Evolutionary conservation across 2,113 vertebrate species (phyloP).

Genomic region (Tupaia tana): DNA sequence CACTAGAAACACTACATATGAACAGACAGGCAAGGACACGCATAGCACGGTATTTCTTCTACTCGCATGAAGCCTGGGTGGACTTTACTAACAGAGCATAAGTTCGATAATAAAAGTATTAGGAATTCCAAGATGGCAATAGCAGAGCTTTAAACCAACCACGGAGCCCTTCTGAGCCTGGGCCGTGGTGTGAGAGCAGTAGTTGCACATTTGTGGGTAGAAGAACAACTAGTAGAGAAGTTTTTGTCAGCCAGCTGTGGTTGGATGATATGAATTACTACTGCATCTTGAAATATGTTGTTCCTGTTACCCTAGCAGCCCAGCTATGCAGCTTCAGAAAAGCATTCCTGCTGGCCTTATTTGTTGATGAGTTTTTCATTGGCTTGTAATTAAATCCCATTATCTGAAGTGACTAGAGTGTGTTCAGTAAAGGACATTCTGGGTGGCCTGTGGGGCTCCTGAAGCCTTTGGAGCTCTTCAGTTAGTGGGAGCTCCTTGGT

Average conservation of each 20-base stretch:
- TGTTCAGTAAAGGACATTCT: neutral
- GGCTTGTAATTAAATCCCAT: neutral
- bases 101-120: neutral
- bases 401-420: neutral
- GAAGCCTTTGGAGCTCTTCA: neutral
- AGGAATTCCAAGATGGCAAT: neutral
- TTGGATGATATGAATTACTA: neutral
- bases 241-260: neutral
- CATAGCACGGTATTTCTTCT: neutral
- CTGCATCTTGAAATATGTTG: neutral
- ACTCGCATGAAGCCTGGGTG: neutral
- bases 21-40: neutral
- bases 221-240: neutral
- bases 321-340: neutral
- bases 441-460: neutral
- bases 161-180: neutral
- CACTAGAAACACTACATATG: neutral
- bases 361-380: neutral
- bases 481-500: neutral
- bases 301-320: neutral
- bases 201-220: neutral
- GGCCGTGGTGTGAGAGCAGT: rapidly evolving
- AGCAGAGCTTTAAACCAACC: neutral
- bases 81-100: neutral
- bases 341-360: neutral